A percentile compares a stretch with the other conserved stretches of the same genome.
These are phyloP conservation scores for Sebastes taczanowskii DNA, from an alignment of 2,797 vertebrate genomes.

Conservation along the genomic window DNA sequence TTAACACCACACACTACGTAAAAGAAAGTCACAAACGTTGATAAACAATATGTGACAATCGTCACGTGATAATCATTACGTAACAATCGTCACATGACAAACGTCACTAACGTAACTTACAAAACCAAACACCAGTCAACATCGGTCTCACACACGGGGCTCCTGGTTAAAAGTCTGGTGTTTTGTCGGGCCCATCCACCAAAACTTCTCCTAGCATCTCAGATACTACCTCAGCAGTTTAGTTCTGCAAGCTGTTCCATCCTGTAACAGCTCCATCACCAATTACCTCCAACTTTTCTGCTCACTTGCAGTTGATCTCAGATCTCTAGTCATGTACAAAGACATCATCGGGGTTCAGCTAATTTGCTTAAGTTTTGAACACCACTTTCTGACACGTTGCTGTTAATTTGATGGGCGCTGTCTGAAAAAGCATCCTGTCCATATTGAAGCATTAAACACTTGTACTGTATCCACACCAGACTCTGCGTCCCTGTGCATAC, in stretches of 20 bases:
- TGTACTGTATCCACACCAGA: background rate
- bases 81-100: too few relatives aligned
- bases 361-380: background rate
- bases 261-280: background rate
- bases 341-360: background rate
- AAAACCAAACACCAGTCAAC: too few relatives aligned
- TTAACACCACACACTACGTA: too few relatives aligned
- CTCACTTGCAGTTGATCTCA: background rate
- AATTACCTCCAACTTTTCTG: background rate
- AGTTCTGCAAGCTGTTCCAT: background rate
- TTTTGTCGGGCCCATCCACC: too few relatives aligned
- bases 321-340: background rate
- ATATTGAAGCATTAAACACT: background rate
- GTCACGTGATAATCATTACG: too few relatives aligned
- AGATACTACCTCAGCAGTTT: background rate
- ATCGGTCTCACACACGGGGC: accelerated
- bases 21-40: too few relatives aligned
- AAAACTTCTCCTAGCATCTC: background rate
- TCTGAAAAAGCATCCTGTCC: background rate
- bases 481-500: background rate
- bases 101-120: too few relatives aligned
- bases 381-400: background rate
- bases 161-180: too few relatives aligned
- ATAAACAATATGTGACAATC: too few relatives aligned
- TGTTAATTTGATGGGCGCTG: background rate